Conservation (phyloP, 2,888 invertebrate genomes). For the Carterocephalus palaemon region DNA sequence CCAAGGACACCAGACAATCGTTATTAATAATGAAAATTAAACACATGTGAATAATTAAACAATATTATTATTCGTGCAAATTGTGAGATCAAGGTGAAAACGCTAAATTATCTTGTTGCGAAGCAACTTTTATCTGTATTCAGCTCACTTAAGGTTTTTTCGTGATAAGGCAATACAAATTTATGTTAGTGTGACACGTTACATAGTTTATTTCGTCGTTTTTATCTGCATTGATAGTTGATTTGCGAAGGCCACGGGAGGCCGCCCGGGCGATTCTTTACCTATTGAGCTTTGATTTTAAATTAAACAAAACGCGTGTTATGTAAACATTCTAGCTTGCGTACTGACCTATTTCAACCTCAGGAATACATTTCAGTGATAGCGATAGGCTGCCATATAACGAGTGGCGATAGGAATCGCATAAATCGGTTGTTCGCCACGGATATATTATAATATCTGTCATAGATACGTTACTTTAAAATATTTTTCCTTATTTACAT, state of each 20-base stretch:
- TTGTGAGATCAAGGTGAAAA: constrained; percentile 50
- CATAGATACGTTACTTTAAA: too few species aligned
- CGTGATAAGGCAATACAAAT: constrained; percentile 74
- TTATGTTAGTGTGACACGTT: constrained; percentile 74
- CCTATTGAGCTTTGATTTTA: constrained; percentile 20
- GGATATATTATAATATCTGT: too few species aligned
- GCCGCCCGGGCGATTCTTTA: constrained; percentile 49
- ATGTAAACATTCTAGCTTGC: constrained; percentile 15
- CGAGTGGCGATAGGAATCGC: too few species aligned
- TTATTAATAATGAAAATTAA: constrained; percentile 24
- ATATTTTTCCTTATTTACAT: too few species aligned
- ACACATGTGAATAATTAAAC: constrained; percentile 22
- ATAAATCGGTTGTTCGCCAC: too few species aligned
- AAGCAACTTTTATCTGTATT: constrained; percentile 52
- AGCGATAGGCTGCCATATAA: too few species aligned
- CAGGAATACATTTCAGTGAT: not conserved
- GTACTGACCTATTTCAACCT: constrained; percentile 20
- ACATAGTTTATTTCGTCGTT: constrained; percentile 37
- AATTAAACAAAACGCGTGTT: constrained; percentile 1
- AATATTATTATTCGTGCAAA: constrained; percentile 20
- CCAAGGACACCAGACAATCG: constrained; percentile 15
- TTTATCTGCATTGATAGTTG: constrained; percentile 68
- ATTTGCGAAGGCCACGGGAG: constrained; percentile 60
- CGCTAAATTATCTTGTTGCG: constrained; percentile 63
- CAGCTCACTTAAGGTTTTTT: constrained; percentile 53